Conservation (phyloP, 2,797 vertebrate genomes). For the Poeciliopsis paucimaculata region DNA sequence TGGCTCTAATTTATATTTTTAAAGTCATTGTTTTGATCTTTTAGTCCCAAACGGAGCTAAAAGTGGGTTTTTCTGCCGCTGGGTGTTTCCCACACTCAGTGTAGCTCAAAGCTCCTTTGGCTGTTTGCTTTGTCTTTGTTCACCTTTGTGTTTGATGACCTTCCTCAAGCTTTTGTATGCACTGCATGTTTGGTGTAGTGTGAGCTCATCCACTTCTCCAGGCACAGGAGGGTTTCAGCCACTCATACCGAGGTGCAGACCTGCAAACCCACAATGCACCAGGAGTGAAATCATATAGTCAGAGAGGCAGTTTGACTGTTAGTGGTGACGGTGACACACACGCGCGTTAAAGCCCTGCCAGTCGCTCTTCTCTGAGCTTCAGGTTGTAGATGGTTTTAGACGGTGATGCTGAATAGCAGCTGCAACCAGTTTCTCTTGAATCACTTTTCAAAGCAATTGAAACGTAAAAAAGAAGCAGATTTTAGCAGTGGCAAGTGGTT, state of each 20-base stretch:
- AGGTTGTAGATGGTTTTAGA: constrained; percentile 14
- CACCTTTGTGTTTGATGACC: constrained; percentile 56
- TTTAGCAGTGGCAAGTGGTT: constrained; percentile 24
- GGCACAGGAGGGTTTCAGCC: constrained; percentile 23
- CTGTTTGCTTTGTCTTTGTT: constrained; percentile 37
- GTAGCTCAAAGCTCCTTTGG: constrained; percentile 8
- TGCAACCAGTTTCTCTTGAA: constrained; percentile 49
- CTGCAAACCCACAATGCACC: constrained; percentile 47
- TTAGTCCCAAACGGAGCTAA: neutral
- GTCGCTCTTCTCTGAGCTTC: neutral
- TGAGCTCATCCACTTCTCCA: constrained; percentile 60
- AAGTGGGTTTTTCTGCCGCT: neutral
- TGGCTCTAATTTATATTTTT: neutral
- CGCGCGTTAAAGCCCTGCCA: neutral
- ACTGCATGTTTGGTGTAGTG: constrained; percentile 37
- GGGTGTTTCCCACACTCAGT: constrained; percentile 21
- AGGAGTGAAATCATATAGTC: constrained; percentile 17
- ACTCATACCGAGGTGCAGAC: constrained; percentile 15
- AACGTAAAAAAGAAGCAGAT: constrained; percentile 14
- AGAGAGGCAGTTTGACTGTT: neutral
- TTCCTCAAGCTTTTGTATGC: constrained; percentile 16
- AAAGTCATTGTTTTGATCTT: neutral
- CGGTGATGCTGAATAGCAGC: constrained; percentile 26
- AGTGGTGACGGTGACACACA: constrained; percentile 31
- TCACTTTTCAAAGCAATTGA: neutral